A percentile compares a stretch with the other conserved stretches of the same genome.
These are phyloP conservation scores for Delphinus delphis DNA, from an alignment of 2,113 vertebrate species.

Conservation along the genomic window DNA sequence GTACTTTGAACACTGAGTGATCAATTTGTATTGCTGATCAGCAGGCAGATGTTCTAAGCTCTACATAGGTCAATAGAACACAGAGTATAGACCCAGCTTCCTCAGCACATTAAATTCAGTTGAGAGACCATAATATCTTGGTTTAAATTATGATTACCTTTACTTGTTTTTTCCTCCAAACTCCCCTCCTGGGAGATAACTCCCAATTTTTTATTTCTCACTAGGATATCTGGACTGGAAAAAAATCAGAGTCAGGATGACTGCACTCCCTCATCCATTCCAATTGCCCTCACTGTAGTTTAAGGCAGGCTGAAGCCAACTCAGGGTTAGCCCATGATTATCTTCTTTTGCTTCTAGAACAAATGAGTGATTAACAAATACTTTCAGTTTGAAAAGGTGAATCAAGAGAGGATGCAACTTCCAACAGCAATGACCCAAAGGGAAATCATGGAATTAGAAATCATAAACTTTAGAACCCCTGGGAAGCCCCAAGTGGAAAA, in stretches of 20 bases:
- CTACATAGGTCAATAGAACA: neutral
- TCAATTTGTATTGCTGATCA: neutral
- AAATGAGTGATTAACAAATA: neutral
- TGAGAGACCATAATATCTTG: neutral
- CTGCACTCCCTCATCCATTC: neutral
- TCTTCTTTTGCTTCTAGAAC: neutral
- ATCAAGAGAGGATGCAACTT: neutral
- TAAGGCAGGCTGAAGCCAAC: neutral
- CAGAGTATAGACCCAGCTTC: neutral
- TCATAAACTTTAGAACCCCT: neutral
- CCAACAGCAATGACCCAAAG: neutral
- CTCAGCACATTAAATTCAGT: neutral
- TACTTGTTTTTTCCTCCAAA: neutral
- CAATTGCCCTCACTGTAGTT: neutral
- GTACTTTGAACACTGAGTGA: neutral
- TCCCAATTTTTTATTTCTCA: neutral
- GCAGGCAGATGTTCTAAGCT: neutral
- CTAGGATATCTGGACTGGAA: neutral
- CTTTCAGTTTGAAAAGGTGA: conserved; percentile 1
- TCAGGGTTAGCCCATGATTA: neutral
- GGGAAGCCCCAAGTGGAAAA: neutral
- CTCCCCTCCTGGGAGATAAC: neutral
- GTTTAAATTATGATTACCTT: neutral
- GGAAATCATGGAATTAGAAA: neutral
- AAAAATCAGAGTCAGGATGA: neutral